These are phyloP conservation scores for Pseudochromis fuscus DNA, from an alignment of 2,797 vertebrate species.

Conservation along the genomic window DNA sequence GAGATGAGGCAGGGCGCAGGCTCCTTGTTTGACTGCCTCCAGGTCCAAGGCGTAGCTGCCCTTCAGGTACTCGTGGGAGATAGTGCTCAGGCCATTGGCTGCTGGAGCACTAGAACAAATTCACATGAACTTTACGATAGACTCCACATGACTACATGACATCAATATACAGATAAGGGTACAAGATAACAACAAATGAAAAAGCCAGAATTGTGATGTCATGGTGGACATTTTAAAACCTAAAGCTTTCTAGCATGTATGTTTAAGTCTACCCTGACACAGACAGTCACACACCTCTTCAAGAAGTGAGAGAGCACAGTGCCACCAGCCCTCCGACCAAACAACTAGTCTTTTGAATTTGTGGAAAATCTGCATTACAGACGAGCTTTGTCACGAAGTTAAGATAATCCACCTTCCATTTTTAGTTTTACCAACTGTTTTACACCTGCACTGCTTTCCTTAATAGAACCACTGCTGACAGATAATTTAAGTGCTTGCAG, in stretches of 20 bases:
- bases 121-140: constrained; percentile 1
- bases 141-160: neutral
- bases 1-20: constrained; percentile 91
- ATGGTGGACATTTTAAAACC: neutral
- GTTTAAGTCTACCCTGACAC: neutral
- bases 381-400: too few species aligned
- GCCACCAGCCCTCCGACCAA: neutral
- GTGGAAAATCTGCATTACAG: neutral
- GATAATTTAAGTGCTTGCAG: neutral
- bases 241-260: too few species aligned
- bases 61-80: constrained; percentile 96
- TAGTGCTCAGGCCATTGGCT: constrained; percentile 91
- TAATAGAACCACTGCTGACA: too few species aligned
- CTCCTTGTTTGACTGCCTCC: constrained; percentile 93
- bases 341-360: neutral
- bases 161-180: neutral
- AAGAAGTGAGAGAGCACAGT: too few species aligned
- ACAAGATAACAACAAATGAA: neutral
- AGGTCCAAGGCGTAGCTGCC: constrained; percentile 95
- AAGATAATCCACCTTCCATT: too few species aligned
- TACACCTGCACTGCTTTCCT: too few species aligned
- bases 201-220: neutral
- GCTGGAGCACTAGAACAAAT: constrained; percentile 72
- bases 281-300: neutral
- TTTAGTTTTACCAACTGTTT: too few species aligned